Evolutionary conservation across 2,113 vertebrate genomes (phyloP).

Genomic region (Cebus imitator): DNA sequence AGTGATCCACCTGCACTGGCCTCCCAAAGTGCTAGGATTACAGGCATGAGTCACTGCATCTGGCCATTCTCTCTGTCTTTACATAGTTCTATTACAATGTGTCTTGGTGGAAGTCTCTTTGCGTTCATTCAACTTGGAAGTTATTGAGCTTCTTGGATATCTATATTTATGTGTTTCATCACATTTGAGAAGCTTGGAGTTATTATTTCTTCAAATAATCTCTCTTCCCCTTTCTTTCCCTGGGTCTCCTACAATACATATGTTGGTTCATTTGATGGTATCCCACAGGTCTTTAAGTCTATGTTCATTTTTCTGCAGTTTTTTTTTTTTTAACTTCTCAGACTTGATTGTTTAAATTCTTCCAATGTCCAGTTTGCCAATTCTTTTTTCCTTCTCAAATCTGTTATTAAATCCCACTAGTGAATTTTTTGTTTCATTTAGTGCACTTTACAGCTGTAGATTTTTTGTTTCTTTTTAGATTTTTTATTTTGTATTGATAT

Average conservation of each 20-base stretch:
- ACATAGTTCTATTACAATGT: neutral
- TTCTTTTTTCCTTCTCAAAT: neutral
- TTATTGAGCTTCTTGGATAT: neutral
- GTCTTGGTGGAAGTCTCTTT: neutral
- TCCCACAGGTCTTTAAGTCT: neutral
- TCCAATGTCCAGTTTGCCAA: neutral
- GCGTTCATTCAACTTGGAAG: neutral
- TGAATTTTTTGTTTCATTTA: neutral
- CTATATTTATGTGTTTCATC: neutral
- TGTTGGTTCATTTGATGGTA: neutral
- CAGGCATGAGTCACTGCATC: too few species aligned
- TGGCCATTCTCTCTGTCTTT: neutral
- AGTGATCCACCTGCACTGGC: too few species aligned
- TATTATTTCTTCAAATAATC: neutral
- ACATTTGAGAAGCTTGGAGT: neutral
- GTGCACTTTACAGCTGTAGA: neutral
- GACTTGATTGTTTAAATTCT: neutral
- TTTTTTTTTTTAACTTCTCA: neutral
- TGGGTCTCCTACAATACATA: neutral
- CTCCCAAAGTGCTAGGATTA: too few species aligned
- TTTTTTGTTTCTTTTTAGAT: neutral
- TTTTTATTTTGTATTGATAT: neutral
- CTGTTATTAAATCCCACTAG: neutral
- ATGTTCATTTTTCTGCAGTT: neutral
- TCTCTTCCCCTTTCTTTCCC: neutral